Conservation (phyloP, 2,888 invertebrate species). For the Meteorus colon region DNA sequence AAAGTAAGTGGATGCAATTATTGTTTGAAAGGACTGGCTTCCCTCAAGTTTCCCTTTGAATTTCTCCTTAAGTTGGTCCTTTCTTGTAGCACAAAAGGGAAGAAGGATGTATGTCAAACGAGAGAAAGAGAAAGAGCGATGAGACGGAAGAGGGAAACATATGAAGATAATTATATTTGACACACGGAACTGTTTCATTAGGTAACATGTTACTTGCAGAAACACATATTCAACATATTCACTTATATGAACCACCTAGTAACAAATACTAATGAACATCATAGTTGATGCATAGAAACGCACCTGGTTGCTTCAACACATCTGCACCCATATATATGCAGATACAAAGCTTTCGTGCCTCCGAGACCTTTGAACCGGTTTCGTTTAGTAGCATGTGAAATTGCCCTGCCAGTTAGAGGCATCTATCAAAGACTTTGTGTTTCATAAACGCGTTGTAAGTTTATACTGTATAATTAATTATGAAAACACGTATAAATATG, state of each 20-base stretch:
- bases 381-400: conserved; percentile 5
- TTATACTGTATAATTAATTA: background rate
- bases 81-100: background rate
- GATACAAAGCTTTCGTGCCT: background rate
- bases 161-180: background rate
- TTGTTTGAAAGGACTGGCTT: background rate
- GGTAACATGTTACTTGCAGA: conserved; percentile 6
- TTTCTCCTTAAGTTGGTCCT: background rate
- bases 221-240: background rate
- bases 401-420: background rate
- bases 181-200: background rate
- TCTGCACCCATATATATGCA: background rate
- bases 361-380: conserved; percentile 11
- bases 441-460: background rate
- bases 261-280: background rate
- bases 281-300: background rate
- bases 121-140: background rate
- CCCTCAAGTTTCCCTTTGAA: background rate
- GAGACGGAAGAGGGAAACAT: too few relatives aligned
- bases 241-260: background rate
- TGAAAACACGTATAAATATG: too few relatives aligned
- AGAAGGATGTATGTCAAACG: background rate
- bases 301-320: conserved; percentile 1
- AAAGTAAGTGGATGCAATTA: background rate
- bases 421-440: conserved; percentile 8